These are phyloP conservation scores for Glyphotaelius pellucidus DNA, from an alignment of 2,888 invertebrate species.

Conservation along the genomic window DNA sequence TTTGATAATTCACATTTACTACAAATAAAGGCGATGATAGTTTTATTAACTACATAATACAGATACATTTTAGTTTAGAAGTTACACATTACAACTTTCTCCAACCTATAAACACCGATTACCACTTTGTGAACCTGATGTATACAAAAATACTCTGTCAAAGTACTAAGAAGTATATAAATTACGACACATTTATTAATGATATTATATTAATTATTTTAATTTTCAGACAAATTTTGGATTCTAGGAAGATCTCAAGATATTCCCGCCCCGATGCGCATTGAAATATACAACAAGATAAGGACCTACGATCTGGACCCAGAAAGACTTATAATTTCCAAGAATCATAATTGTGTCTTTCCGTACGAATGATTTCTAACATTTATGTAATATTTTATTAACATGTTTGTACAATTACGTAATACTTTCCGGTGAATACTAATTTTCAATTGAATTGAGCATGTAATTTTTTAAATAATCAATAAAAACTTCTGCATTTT, in stretches of 20 bases:
- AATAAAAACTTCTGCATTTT: neutral
- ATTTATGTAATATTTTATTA: conserved; percentile 36
- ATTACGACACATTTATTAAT: neutral
- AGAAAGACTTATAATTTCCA: conserved; percentile 83
- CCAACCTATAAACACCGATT: neutral
- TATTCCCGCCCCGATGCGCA: conserved; percentile 80
- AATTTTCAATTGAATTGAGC: neutral
- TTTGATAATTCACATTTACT: neutral
- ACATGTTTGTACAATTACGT: neutral
- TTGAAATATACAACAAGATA: conserved; percentile 81
- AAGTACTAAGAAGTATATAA: neutral
- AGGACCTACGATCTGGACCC: conserved; percentile 80
- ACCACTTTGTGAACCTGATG: neutral
- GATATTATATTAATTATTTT: neutral
- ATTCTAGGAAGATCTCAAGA: conserved; percentile 82
- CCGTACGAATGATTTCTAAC: neutral
- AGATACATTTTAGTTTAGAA: neutral
- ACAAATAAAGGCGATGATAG: neutral
- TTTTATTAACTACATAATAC: neutral
- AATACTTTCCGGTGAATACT: neutral
- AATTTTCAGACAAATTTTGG: conserved; percentile 83
- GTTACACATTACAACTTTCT: neutral
- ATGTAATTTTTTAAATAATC: neutral
- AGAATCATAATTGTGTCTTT: conserved; percentile 80
- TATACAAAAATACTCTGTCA: neutral